Base-by-base conservation (phyloP, 2,888 invertebrate genomes). In the Eilema depressum region DNA sequence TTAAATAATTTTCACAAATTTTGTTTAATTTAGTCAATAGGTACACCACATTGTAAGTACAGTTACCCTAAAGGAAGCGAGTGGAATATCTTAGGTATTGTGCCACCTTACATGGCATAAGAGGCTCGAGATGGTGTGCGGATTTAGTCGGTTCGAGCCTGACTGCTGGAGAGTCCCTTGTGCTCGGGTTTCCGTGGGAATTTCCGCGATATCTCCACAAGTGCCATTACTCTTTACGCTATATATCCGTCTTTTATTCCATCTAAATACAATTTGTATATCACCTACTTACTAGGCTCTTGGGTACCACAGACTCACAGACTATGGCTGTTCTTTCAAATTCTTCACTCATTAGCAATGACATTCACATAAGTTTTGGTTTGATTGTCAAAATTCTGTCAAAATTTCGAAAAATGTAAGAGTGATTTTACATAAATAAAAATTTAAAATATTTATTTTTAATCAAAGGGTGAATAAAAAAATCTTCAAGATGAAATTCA, bases 401-500 rank as follows among this genome's bases (percentile, higher is more conserved):
- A 0, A 56, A 47, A 60, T 26, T 63, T 68, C 60, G 28, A 14
- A 62, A 71, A 66, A 75, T 69, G 61, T 41, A 62, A 20, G 10
- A n/a, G 11, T 26, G 25, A 73, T 62, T 70, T 37, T 59, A 66
- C 5, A 10, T 47, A 25, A 47, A 8, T 65, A 30, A 33, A 37
- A 30, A 23, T 63, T 66, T 4, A 53, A 1, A 23, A 2, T 25
- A 20, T 57, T 65, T 66, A 57, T 56, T 30, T 53, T 67, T 59
- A 20, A 0, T 23, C 12, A 23, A 37, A 66, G 25, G 30, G 17
- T 73, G 63, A 74, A 60, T 26, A 60, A 28, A 30, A 28, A 70
- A 33, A 70, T 75, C 67, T 28, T n/a, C 82, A 86, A 79, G 66
- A 89, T 89, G 89, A 85, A 78, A 72, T 82, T 81, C 26, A 88